A percentile compares a stretch with the other conserved stretches of the same genome.
These are phyloP conservation scores for Rousettus leschenaultii DNA, from an alignment of 2,113 vertebrate genomes.

Conservation along the genomic window DNA sequence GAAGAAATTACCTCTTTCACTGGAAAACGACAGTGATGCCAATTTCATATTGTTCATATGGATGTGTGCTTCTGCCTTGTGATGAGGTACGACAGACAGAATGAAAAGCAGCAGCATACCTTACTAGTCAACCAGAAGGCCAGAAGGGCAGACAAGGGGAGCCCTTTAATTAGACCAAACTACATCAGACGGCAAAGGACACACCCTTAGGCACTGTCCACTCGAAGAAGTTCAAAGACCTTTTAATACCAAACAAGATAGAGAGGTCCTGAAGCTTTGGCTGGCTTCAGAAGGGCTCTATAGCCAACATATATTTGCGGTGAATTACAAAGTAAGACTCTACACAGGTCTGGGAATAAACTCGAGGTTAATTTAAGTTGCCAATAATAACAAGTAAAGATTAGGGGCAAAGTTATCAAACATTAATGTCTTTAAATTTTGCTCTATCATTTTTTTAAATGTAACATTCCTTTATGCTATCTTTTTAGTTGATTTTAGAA, in stretches of 20 bases:
- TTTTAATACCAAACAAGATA: slow-evolving; percentile 2
- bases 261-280: neutral
- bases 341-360: slow-evolving; percentile 27
- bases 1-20: slow-evolving; percentile 23
- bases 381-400: slow-evolving; percentile 26
- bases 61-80: neutral
- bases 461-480: neutral
- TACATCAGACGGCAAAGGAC: slow-evolving; percentile 23
- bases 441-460: slow-evolving; percentile 8
- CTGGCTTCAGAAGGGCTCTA: neutral
- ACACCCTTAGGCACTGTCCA: neutral
- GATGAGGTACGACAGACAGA: neutral
- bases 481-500: slow-evolving; percentile 16
- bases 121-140: neutral
- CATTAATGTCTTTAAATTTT: slow-evolving; percentile 24
- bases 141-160: neutral
- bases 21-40: neutral
- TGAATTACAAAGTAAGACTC: neutral
- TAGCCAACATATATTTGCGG: neutral
- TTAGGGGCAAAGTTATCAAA: neutral
- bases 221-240: slow-evolving; percentile 7
- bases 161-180: slow-evolving; percentile 29
- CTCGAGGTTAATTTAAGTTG: neutral
- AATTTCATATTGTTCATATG: neutral
- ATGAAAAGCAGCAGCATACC: neutral